Conservation (phyloP, 2,888 invertebrate genomes). For the Amblyjoppa fuscipennis region DNA sequence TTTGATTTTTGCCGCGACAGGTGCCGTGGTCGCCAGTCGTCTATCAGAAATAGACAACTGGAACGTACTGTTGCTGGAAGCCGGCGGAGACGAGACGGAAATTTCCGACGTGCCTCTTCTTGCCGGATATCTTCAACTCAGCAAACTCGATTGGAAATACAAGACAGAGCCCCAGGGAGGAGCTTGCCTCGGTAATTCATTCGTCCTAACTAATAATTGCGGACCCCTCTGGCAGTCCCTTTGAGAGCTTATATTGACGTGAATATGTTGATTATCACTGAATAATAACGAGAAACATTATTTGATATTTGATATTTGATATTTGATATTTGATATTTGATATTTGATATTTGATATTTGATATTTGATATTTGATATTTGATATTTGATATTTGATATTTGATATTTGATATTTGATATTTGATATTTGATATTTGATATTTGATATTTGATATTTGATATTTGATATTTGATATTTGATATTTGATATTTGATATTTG, state of each 20-base stretch:
- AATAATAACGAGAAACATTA: background rate
- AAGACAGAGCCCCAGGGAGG: conserved; percentile 95
- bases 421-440: too few species aligned
- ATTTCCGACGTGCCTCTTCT: conserved; percentile 95
- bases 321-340: too few species aligned
- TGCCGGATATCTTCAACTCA: conserved; percentile 94
- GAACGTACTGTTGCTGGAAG: conserved; percentile 93
- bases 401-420: too few species aligned
- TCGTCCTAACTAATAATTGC: background rate
- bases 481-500: too few species aligned
- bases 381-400: too few species aligned
- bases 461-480: too few species aligned
- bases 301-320: too few species aligned
- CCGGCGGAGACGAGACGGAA: conserved; percentile 96
- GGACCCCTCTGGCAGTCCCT: background rate
- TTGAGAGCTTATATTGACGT: too few species aligned
- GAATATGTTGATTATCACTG: background rate
- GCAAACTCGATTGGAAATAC: conserved; percentile 96
- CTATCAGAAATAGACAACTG: conserved; percentile 92
- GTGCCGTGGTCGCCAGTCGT: conserved; percentile 94
- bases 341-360: too few species aligned
- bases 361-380: too few species aligned
- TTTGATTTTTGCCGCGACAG: conserved; percentile 83
- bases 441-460: too few species aligned
- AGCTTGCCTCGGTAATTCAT: conserved; percentile 90